Base-by-base conservation (phyloP, 64 coral and sea anemone genomes). In the Anthopleura sola region DNA sequence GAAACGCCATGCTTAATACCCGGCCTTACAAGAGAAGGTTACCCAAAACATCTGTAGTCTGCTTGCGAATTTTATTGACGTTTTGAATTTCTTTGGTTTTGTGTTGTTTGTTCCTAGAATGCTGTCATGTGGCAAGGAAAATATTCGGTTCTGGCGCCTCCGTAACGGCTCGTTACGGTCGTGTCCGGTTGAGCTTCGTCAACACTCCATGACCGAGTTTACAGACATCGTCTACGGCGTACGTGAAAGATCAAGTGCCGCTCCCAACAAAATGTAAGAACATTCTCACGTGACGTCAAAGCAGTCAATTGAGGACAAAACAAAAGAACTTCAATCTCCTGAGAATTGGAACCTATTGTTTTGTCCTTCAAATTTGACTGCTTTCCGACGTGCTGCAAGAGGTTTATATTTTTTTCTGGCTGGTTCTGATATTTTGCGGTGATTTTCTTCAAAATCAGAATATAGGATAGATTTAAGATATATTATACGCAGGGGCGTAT, bases 101-200 rank as follows among this genome's bases (percentile, higher is more conserved):
- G 7, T 36, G 20, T 14, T 51, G 4, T 53, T 53, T 53, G 14
- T 53, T 53, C 50, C 50, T 50, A 99, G 97, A 81, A 92, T 99
- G 92, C 62, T 99, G 3, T 99, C 97, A 0, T 99, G 97, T 88
- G 97, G 97, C 56, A 89, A 85, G 37, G 97, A 99, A 64, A 99
- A 99, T 56, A 95, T 99, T 47, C 93, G 97, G 12, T 90, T 99
- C 49, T 99, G 97, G 97, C 86, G 97, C 68, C 84, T 90, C 17
- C 92, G 93, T 64, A 86, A 95, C 85, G 97, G 97, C 28, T 89
- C 97, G 23, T 55, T 95, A 15, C 87, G 97, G 20, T 95, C 93
- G 0, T 99, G 97, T 75, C 92, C 97, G 33, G 84, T 99, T 7
- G 97, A 99, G 40, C 97, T 99, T 47, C 81, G 90, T 31, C 80